phyloP scores from a whole-genome alignment of 2,113 vertebrate species.

The Gavialis gangeticus region DNA sequence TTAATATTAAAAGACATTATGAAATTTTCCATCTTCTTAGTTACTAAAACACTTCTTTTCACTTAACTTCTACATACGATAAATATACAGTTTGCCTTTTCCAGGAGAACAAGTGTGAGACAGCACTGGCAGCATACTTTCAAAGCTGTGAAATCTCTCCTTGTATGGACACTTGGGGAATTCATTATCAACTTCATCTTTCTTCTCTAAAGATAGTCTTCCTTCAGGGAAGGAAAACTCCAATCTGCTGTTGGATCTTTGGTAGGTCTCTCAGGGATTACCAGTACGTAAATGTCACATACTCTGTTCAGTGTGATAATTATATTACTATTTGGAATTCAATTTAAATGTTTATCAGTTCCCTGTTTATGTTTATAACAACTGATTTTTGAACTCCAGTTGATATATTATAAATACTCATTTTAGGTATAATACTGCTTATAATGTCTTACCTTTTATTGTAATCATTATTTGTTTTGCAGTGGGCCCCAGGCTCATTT shows the following conservation, averaged over 20 bases:
- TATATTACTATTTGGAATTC: neutral
- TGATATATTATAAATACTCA: neutral
- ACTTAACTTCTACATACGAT: neutral
- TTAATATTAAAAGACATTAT: neutral
- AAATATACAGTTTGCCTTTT: neutral
- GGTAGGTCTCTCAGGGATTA: neutral
- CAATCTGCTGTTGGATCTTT: neutral
- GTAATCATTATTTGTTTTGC: neutral
- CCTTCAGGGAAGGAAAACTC: neutral
- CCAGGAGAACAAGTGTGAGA: neutral
- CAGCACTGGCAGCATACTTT: neutral
- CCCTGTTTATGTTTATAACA: neutral
- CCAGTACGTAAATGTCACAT: neutral
- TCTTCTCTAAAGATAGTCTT: neutral
- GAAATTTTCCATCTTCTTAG: neutral
- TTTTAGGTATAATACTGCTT: neutral
- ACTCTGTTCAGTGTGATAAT: neutral
- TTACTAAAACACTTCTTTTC: neutral
- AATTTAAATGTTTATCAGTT: neutral
- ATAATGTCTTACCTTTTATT: neutral
- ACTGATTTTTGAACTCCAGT: neutral
- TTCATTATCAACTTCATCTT: conserved; percentile 11
- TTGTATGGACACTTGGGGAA: neutral
- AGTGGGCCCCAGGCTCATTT: neutral
- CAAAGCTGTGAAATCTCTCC: conserved; percentile 6